Conservation (phyloP, 2,113 vertebrate genomes). For the Gymnocephalus cernua region DNA sequence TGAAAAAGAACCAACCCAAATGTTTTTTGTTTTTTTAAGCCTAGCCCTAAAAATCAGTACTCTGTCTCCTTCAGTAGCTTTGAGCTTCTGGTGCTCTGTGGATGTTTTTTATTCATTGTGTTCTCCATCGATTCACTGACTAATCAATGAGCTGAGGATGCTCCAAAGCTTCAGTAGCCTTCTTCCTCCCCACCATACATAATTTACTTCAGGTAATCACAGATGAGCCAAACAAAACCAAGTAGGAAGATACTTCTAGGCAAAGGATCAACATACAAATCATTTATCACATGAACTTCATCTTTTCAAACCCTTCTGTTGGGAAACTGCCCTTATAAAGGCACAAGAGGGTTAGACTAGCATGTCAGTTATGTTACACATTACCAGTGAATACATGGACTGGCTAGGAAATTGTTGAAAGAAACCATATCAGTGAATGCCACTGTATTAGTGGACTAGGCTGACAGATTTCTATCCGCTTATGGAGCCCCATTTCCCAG, state of each 20-base stretch:
- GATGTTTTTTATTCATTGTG: constrained; percentile 30
- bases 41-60: neutral
- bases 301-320: too few species aligned
- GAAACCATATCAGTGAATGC: neutral
- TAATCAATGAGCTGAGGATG: constrained; percentile 42
- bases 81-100: constrained; percentile 4
- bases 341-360: too few species aligned
- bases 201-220: constrained; percentile 23
- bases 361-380: too few species aligned
- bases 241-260: neutral
- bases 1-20: neutral
- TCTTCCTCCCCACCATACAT: constrained; percentile 6
- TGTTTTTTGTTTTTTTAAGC: neutral
- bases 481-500: too few species aligned
- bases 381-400: neutral
- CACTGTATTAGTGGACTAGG: neutral
- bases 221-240: constrained; percentile 11
- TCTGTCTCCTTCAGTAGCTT: constrained; percentile 24
- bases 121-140: constrained; percentile 32
- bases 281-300: neutral
- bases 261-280: neutral
- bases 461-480: too few species aligned
- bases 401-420: neutral
- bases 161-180: constrained; percentile 20
- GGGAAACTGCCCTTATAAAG: neutral